A percentile compares a stretch with the other conserved stretches of the same genome.
phyloP scores from a whole-genome alignment of 2,888 invertebrate species.

The Mimas tiliae region DNA sequence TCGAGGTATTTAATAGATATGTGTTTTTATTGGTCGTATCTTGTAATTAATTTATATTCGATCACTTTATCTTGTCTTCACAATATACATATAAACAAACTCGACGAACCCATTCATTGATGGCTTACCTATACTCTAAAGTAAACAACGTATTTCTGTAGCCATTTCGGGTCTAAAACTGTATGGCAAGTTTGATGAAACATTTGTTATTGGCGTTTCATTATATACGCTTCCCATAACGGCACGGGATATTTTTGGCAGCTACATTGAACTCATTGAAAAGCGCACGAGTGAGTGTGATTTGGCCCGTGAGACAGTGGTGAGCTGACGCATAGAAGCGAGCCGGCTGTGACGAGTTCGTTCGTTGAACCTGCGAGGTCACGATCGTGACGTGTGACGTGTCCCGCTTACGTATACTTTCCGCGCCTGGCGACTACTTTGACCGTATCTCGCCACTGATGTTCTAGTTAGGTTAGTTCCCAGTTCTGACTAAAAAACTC shows the following conservation, averaged over 20 bases:
- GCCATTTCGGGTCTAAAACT: not conserved
- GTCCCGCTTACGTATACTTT: conserved; percentile 55
- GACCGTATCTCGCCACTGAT: conserved; percentile 33
- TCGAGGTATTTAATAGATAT: too few species aligned
- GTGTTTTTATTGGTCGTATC: not conserved
- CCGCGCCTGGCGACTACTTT: conserved; percentile 49
- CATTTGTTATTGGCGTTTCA: not conserved
- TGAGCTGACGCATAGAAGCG: conserved; percentile 69
- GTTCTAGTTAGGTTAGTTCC: not conserved
- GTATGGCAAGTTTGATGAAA: not conserved
- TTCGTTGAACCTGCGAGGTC: conserved; percentile 83
- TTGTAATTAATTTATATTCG: not conserved
- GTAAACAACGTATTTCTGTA: not conserved
- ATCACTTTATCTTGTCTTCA: not conserved
- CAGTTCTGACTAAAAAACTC: not conserved
- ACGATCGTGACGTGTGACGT: conserved; percentile 74
- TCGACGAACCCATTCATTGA: not conserved
- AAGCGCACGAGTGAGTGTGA: conserved; percentile 41
- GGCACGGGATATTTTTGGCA: conserved; percentile 21
- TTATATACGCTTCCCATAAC: conserved; percentile 1
- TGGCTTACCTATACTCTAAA: not conserved
- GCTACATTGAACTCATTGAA: conserved; percentile 24
- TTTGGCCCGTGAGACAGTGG: conserved; percentile 46
- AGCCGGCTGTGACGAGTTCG: conserved; percentile 72
- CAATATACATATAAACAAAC: too few species aligned